Percentiles rank a stretch among this genome's conserved stretches.
Conservation (phyloP, 2,113 vertebrate species). For the Calcarius ornatus region DNA sequence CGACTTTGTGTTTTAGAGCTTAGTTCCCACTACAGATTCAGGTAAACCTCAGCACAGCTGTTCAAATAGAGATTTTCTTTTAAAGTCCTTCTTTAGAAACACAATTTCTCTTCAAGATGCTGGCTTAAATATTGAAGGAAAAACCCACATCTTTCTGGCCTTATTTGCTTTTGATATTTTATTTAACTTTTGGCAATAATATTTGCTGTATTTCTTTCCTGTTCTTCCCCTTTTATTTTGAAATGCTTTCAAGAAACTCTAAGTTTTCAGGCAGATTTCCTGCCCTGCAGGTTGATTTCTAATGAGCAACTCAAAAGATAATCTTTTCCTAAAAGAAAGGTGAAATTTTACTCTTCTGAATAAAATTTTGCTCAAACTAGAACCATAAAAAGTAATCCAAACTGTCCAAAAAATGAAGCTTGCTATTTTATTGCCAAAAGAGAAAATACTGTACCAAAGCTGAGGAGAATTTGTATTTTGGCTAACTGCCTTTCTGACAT, state of each 20-base stretch:
- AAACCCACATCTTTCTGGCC: accelerated
- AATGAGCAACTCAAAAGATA: not conserved
- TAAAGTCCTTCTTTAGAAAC: not conserved
- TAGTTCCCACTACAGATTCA: not conserved
- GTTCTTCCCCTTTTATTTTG: not conserved
- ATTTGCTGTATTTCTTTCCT: not conserved
- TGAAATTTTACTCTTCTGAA: not conserved
- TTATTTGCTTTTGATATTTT: not conserved
- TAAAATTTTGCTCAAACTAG: not conserved
- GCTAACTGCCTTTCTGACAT: not conserved
- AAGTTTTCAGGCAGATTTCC: not conserved
- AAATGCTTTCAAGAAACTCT: not conserved
- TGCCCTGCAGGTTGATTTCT: not conserved
- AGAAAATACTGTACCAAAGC: not conserved
- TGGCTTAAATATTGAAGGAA: not conserved
- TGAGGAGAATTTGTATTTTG: not conserved
- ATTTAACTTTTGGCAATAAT: not conserved
- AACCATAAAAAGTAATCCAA: not conserved
- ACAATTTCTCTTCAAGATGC: not conserved
- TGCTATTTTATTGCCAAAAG: not conserved
- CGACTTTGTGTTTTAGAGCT: not conserved
- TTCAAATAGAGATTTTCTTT: not conserved
- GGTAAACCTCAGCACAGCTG: not conserved
- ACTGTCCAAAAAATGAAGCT: not conserved
- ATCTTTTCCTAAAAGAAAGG: not conserved